Evolutionary conservation across 2,888 invertebrate genomes (phyloP), one percentile per base, ranked within the genome.

Genomic region (Pollenia angustigena): DNA sequence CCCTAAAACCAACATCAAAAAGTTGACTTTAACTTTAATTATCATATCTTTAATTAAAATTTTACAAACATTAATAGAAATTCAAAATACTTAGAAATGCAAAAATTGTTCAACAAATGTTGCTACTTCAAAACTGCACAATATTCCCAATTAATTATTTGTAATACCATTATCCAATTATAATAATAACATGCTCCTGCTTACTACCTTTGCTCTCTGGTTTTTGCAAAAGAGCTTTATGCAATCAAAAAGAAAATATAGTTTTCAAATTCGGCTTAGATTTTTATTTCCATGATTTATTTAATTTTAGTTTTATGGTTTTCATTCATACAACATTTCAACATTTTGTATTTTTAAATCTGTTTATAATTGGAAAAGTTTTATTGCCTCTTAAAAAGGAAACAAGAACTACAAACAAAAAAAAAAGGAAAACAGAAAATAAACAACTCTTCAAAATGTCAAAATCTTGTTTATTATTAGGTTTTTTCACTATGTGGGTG

Each of bases 301-400:
- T 50, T 56, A 14, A 10, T 83, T 62, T 78, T 42, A 48, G 60
- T 48, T 62, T 76, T 71, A 48, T 18, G 69, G 40, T 54, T 76
- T 76, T 60, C 18, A 69, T 75, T 18, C 23, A 16, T 68, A 12
- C 80, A 72, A 60, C 60, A 60, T 18, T 69, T 64, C 46, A 52
- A 52, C 32, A 32, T 32, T 46, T 80, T 23, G 23, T 23, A 66
- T 69, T 80, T 72, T 71, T 44, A 76, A 82, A 82, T 82, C 74
- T 85, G 54, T 79, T 82, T 79, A 69, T 85, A 85, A 85, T 85
- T 85, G 82, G 78, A 82, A 85, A 85, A 85, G 79, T 82, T 85
- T 79, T 69, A 82, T 79, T 60, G 85, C 69, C 78, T 64, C 44
- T 64, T 75, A 56, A 81, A 76, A 71, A 32, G 4, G n/a, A 71